phyloP scores from a whole-genome alignment of 2,797 vertebrate species.

The Acomys russatus region DNA sequence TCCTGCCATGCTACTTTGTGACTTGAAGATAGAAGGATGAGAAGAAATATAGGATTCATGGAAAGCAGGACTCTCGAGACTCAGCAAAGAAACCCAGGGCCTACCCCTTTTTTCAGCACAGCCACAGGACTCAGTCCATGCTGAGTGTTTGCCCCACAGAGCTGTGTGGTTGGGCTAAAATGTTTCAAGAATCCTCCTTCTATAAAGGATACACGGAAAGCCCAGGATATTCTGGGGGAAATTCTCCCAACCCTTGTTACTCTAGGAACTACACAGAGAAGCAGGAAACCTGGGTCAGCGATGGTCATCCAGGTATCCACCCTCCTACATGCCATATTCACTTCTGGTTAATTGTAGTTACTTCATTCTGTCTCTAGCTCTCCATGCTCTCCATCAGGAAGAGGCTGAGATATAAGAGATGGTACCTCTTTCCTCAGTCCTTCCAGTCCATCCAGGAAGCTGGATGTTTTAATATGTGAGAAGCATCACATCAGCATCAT shows the following conservation, averaged over 20 bases:
- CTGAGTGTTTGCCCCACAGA: not conserved
- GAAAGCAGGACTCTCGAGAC: not conserved
- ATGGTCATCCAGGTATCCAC: not conserved
- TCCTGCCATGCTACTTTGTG: not conserved
- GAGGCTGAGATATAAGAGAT: too few relatives aligned
- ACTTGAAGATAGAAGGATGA: not conserved
- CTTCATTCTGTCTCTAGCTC: not conserved
- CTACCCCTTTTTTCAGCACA: not conserved
- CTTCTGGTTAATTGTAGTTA: not conserved
- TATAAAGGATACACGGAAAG: not conserved
- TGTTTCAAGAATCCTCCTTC: not conserved
- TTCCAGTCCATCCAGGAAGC: not conserved
- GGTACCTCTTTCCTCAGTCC: too few relatives aligned
- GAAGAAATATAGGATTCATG: not conserved
- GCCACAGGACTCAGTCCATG: not conserved
- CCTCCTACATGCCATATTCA: not conserved
- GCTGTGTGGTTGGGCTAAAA: not conserved
- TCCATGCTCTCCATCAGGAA: not conserved
- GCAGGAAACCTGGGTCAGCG: not conserved
- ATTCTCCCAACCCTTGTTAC: not conserved
- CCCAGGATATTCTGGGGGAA: not conserved
- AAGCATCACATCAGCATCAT: not conserved
- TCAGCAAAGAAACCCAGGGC: not conserved
- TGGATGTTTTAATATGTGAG: slow-evolving; percentile 8
- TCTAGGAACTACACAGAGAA: not conserved